Evolutionary conservation across 2,113 vertebrate genomes (phyloP).

Genomic region (Hippoglossus stenolepis): DNA sequence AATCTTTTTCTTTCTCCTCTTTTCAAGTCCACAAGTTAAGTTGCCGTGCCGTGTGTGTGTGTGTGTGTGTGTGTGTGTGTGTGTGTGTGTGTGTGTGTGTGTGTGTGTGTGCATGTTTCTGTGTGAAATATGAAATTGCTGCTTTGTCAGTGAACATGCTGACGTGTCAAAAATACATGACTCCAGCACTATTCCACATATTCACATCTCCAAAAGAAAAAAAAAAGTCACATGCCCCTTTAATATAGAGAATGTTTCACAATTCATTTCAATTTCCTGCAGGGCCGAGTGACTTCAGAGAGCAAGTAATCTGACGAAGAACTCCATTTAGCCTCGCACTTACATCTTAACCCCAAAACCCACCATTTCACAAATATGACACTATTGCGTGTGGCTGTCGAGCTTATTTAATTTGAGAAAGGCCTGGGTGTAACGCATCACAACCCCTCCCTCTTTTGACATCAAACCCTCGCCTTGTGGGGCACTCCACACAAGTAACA

Average conservation of each 20-base stretch:
- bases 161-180: conserved; percentile 62
- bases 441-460: conserved; percentile 64
- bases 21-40: conserved; percentile 14
- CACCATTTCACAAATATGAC: conserved; percentile 65
- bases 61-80: background rate
- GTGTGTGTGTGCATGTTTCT: background rate
- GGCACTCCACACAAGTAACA: conserved; percentile 65
- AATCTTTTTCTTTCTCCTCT: background rate
- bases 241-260: conserved; percentile 60
- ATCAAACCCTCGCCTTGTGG: conserved; percentile 71
- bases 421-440: conserved; percentile 53
- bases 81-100: background rate
- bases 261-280: conserved; percentile 76
- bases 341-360: conserved; percentile 71
- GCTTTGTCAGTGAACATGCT: conserved; percentile 65
- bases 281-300: conserved; percentile 74
- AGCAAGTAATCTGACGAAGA: conserved; percentile 70
- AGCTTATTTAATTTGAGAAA: conserved; percentile 70
- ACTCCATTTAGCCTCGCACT: conserved; percentile 71
- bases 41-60: background rate
- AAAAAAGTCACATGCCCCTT: conserved; percentile 52
- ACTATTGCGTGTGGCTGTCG: conserved; percentile 53
- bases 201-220: conserved; percentile 36
- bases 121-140: conserved; percentile 46
- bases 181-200: conserved; percentile 61